phyloP scores from a whole-genome alignment of 2,113 vertebrate genomes.

The Bufo gargarizans region DNA sequence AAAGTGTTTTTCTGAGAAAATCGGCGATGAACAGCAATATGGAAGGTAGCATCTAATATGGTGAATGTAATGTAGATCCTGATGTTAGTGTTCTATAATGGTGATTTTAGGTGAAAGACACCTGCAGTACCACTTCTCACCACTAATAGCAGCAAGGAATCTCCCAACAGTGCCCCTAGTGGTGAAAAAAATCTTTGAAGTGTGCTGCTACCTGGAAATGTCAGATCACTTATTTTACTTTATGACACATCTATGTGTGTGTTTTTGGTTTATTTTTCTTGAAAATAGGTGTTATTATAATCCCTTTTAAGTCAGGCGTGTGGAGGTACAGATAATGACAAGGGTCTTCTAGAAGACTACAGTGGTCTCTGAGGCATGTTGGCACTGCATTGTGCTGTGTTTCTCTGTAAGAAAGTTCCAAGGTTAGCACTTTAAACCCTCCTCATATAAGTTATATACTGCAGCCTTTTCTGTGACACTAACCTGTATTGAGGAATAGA shows the following conservation, averaged over 20 bases:
- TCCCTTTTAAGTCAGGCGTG: neutral
- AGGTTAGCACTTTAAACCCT: conserved; percentile 31
- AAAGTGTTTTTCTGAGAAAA: no score
- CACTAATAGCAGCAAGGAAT: neutral
- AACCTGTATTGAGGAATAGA: conserved; percentile 44
- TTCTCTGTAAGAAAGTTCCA: neutral
- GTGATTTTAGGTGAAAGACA: no score
- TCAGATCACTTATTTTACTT: neutral
- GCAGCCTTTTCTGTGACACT: conserved; percentile 42
- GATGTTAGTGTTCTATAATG: no score
- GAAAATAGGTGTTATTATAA: no score
- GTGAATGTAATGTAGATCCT: no score
- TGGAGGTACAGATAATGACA: neutral
- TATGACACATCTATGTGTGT: no score
- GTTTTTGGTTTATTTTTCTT: no score
- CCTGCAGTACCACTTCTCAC: neutral
- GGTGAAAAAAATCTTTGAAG: neutral
- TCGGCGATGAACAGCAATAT: no score
- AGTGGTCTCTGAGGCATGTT: neutral
- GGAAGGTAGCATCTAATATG: no score
- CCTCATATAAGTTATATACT: neutral
- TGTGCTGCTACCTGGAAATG: neutral
- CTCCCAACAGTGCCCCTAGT: neutral
- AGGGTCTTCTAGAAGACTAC: neutral
- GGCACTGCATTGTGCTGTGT: neutral